Evolutionary conservation across 2,888 invertebrate genomes (phyloP).

Genomic region (Chalcis sispes): DNA sequence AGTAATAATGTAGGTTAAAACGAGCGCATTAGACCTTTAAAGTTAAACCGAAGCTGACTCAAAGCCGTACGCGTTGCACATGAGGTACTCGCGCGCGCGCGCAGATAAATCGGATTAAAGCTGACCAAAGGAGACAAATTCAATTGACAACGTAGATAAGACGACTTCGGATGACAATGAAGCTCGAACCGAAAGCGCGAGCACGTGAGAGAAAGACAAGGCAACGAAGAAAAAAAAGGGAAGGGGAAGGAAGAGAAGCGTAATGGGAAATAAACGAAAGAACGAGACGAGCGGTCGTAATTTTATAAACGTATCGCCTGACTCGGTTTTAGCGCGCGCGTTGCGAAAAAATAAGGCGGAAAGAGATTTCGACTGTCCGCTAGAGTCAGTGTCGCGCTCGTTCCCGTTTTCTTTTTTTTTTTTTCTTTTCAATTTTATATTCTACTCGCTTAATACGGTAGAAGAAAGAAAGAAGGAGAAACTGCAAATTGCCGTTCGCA

Average conservation of each 20-base stretch:
- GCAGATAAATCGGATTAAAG: conserved; percentile 43
- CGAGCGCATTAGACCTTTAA: neutral
- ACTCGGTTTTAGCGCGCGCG: too few species aligned
- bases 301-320: conserved; percentile 1
- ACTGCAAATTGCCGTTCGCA: conserved; percentile 42
- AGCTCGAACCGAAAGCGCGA: neutral
- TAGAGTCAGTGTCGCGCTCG: too few species aligned
- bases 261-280: neutral
- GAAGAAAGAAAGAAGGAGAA: neutral
- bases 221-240: neutral
- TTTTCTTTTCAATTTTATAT: too few species aligned
- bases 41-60: conserved; percentile 43
- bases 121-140: conserved; percentile 48
- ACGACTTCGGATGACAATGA: conserved; percentile 21
- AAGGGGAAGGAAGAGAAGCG: neutral
- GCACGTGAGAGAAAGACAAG: neutral
- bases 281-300: neutral
- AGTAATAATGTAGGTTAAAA: too few species aligned
- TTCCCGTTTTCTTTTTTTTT: too few species aligned
- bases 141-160: conserved; percentile 41
- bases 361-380: too few species aligned
- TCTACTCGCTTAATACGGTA: neutral
- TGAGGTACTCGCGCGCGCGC: neutral
- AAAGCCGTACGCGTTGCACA: conserved; percentile 19
- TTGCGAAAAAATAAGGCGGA: neutral